Evolutionary conservation across 1,140 invertebrate genomes (phyloP).

Genomic region (Euglossa dilemma): DNA sequence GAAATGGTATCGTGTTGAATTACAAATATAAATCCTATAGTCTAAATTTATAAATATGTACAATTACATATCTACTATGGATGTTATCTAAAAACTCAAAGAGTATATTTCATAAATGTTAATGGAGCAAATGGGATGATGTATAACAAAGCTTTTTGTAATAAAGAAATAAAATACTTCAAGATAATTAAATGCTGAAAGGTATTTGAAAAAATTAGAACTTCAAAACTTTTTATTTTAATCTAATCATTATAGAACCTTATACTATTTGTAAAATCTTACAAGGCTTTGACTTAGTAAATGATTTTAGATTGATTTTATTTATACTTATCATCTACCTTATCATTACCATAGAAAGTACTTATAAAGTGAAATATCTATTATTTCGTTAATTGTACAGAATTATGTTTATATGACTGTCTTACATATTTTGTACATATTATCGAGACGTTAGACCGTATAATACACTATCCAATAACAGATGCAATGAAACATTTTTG

Average conservation of each 20-base stretch:
- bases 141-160: constrained; percentile 34
- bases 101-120: constrained; percentile 66
- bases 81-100: constrained; percentile 68
- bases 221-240: constrained; percentile 10
- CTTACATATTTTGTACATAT: constrained; percentile 40
- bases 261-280: constrained; percentile 46
- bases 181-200: not conserved
- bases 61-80: constrained; percentile 73
- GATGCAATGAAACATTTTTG: not conserved
- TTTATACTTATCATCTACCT: constrained; percentile 38
- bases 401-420: constrained; percentile 38
- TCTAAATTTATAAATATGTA: constrained; percentile 79
- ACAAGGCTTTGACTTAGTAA: constrained; percentile 42
- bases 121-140: constrained; percentile 72
- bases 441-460: constrained; percentile 50
- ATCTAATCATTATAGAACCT: not conserved
- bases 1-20: constrained; percentile 75
- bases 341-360: constrained; percentile 56
- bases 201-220: constrained; percentile 9
- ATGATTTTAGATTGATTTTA: constrained; percentile 47
- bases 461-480: not conserved
- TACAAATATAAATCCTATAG: constrained; percentile 78
- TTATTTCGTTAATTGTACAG: constrained; percentile 39
- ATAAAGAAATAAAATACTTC: constrained; percentile 11
- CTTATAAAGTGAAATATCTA: constrained; percentile 39